These are phyloP conservation scores for Amiota mariae DNA, from an alignment of 2,888 invertebrate genomes.

Conservation along the genomic window DNA sequence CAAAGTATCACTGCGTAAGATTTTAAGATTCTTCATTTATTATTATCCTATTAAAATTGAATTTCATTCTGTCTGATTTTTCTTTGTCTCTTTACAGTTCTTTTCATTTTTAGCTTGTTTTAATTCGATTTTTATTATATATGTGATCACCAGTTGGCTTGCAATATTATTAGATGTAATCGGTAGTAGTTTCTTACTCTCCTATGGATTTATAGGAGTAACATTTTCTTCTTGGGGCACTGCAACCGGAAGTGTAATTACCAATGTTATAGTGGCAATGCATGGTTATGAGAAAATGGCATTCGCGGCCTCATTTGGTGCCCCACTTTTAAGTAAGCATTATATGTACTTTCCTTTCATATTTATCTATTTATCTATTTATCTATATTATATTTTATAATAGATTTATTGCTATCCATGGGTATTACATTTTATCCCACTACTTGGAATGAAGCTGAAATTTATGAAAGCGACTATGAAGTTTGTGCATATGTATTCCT, in stretches of 20 bases:
- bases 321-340: not conserved
- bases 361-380: not conserved
- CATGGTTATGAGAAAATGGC: constrained; percentile 20
- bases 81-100: not conserved
- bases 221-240: constrained; percentile 1
- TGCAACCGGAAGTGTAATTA: not conserved
- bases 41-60: not conserved
- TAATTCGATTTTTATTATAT: not conserved
- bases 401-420: not conserved
- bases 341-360: not conserved
- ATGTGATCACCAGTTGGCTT: not conserved
- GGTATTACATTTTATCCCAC: not conserved
- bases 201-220: not conserved
- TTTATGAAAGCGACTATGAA: not conserved
- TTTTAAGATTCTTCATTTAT: not conserved
- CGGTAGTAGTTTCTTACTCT: not conserved
- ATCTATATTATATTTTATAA: not conserved
- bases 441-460: not conserved
- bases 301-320: not conserved
- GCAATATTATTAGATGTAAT: not conserved
- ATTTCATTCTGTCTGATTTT: not conserved
- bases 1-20: not conserved
- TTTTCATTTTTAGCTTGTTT: not conserved
- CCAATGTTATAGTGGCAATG: constrained; percentile 6
- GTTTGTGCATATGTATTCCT: not conserved